Evolutionary conservation across 2,888 invertebrate genomes (phyloP).

Genomic region (Isotomurus palustris): DNA sequence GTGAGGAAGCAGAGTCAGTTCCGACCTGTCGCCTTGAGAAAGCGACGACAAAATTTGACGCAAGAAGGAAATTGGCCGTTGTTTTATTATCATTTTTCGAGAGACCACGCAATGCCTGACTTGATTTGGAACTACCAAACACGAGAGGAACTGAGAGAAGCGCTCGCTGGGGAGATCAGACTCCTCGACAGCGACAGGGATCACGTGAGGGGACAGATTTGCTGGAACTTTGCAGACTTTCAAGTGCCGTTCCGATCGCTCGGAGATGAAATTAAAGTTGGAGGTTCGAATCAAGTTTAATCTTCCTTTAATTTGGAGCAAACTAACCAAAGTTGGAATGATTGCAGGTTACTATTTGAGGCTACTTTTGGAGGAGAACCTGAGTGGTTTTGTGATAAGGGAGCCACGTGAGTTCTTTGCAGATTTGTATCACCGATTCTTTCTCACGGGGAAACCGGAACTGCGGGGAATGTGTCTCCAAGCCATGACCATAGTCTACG

Average conservation of each 20-base stretch:
- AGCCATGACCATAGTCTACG: constrained; percentile 96
- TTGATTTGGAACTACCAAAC: constrained; percentile 96
- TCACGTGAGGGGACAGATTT: constrained; percentile 67
- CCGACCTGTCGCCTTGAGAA: constrained; percentile 84
- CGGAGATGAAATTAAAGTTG: constrained; percentile 94
- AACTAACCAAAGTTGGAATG: not conserved
- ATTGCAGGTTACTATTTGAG: constrained; percentile 80
- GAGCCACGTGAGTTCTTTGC: constrained; percentile 79
- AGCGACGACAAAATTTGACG: constrained; percentile 81
- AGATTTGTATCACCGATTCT: constrained; percentile 94
- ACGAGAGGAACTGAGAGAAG: constrained; percentile 55
- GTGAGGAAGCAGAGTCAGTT: constrained; percentile 58
- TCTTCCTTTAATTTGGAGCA: not conserved
- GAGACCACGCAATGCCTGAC: constrained; percentile 91
- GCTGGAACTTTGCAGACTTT: constrained; percentile 98
- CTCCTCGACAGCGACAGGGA: constrained; percentile 87
- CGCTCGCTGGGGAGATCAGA: constrained; percentile 86
- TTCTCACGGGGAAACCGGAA: constrained; percentile 80
- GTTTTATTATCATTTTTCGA: constrained; percentile 91
- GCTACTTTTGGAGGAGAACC: constrained; percentile 82
- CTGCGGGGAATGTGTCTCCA: constrained; percentile 98
- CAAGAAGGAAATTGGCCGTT: constrained; percentile 84
- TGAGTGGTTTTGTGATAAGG: constrained; percentile 51
- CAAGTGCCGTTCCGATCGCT: constrained; percentile 91
- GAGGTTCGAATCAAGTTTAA: constrained; percentile 53